A percentile compares a stretch with the other conserved stretches of the same genome.
phyloP scores from a whole-genome alignment of 2,797 vertebrate genomes.

The Chaetophractus vellerosus region DNA sequence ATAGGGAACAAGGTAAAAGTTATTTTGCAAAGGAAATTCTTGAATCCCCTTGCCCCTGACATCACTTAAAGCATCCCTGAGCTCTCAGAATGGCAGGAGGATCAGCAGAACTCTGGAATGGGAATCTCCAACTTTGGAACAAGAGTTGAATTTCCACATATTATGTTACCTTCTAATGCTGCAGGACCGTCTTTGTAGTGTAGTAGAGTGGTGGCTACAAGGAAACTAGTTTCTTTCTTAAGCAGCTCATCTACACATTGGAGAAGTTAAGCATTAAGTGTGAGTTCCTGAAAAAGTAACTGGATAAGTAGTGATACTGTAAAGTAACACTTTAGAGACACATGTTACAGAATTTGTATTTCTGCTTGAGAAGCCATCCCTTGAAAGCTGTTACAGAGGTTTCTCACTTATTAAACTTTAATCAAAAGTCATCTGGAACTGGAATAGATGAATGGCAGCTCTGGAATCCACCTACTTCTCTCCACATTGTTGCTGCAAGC shows the following conservation, averaged over 20 bases:
- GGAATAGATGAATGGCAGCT: not conserved
- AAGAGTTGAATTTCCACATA: slow-evolving; percentile 19
- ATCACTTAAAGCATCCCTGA: not conserved
- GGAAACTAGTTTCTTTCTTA: slow-evolving; percentile 26
- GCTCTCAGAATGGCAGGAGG: not conserved
- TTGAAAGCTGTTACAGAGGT: slow-evolving; percentile 45
- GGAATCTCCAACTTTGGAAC: not conserved
- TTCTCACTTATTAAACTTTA: slow-evolving; percentile 43
- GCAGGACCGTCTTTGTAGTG: not conserved
- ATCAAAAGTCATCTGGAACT: slow-evolving; percentile 39
- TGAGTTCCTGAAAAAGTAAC: slow-evolving; percentile 22
- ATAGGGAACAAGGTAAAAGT: not conserved
- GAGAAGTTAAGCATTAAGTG: not conserved
- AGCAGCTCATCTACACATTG: not conserved
- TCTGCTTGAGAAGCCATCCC: slow-evolving; percentile 45
- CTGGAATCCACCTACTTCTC: slow-evolving; percentile 8
- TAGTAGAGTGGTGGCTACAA: not conserved
- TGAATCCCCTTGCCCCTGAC: slow-evolving; percentile 7
- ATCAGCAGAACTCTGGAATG: not conserved
- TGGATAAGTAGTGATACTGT: slow-evolving; percentile 37
- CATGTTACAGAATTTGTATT: slow-evolving; percentile 48
- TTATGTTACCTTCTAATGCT: not conserved
- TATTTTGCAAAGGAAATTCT: slow-evolving; percentile 47
- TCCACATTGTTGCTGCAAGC: not conserved
- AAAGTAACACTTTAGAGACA: slow-evolving; percentile 58